phyloP scores from a whole-genome alignment of 2,113 vertebrate species.

The Esox niger region DNA sequence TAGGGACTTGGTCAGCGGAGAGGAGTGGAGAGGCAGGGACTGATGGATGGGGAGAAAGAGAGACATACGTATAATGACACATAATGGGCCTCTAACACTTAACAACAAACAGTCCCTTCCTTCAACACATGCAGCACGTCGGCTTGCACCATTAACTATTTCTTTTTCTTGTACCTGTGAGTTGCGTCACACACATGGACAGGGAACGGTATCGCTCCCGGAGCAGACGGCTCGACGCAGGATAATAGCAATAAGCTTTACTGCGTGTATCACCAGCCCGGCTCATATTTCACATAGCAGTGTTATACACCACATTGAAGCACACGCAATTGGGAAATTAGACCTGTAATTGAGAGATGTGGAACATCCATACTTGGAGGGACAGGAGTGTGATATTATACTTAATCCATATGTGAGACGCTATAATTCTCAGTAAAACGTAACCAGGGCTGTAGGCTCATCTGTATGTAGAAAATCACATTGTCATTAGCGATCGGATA shows the following conservation, averaged over 20 bases:
- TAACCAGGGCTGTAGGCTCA: neutral
- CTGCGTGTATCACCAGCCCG: neutral
- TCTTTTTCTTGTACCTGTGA: neutral
- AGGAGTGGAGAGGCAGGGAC: neutral
- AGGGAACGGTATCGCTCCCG: neutral
- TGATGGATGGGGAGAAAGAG: conserved; percentile 7
- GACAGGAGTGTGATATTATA: neutral
- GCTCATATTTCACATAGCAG: neutral
- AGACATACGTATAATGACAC: conserved; percentile 33
- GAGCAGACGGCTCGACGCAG: neutral
- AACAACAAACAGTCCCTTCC: conserved; percentile 25
- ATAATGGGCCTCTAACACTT: conserved; percentile 36
- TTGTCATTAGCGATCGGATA: neutral
- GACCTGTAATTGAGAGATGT: neutral
- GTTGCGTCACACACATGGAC: neutral
- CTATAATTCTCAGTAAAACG: neutral
- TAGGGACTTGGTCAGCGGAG: neutral
- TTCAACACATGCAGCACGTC: neutral
- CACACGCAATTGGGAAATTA: neutral
- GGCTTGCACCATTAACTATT: neutral
- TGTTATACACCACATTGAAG: too few relatives aligned
- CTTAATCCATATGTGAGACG: neutral
- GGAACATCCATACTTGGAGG: neutral
- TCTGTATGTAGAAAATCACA: neutral
- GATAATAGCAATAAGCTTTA: conserved; percentile 4